Conservation (phyloP, 2,888 invertebrate species). For the Ectobius pallidus region DNA sequence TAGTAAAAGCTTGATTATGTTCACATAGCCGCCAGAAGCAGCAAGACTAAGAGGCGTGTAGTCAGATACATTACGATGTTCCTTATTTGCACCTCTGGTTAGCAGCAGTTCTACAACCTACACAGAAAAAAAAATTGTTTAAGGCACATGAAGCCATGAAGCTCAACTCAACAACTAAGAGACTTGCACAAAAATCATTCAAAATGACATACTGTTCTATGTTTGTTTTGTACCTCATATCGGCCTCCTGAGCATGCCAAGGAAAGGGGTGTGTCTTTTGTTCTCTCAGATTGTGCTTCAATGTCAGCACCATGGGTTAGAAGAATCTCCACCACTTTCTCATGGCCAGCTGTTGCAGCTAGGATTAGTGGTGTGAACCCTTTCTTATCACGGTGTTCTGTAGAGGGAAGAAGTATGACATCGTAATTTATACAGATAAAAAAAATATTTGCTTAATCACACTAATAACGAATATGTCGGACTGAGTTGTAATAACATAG, state of each 20-base stretch:
- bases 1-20: constrained; percentile 93
- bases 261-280: constrained; percentile 97
- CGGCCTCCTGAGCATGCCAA: constrained; percentile 97
- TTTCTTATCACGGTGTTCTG: constrained; percentile 97
- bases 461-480: too few relatives aligned
- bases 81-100: constrained; percentile 90
- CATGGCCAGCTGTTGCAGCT: constrained; percentile 96
- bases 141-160: too few relatives aligned
- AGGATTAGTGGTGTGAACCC: constrained; percentile 97
- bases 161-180: too few relatives aligned
- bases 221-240: constrained; percentile 78
- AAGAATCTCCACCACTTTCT: constrained; percentile 89
- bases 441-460: too few relatives aligned
- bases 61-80: constrained; percentile 98
- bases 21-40: constrained; percentile 97
- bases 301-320: constrained; percentile 95
- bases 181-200: too few relatives aligned
- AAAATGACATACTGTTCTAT: too few relatives aligned
- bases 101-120: constrained; percentile 88
- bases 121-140: too few relatives aligned
- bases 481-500: too few relatives aligned
- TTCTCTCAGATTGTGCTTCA: constrained; percentile 98
- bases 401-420: too few relatives aligned
- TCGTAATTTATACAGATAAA: too few relatives aligned
- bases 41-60: constrained; percentile 99